Conservation (phyloP, 2,888 invertebrate species). For the Ormyrus labotus region DNA sequence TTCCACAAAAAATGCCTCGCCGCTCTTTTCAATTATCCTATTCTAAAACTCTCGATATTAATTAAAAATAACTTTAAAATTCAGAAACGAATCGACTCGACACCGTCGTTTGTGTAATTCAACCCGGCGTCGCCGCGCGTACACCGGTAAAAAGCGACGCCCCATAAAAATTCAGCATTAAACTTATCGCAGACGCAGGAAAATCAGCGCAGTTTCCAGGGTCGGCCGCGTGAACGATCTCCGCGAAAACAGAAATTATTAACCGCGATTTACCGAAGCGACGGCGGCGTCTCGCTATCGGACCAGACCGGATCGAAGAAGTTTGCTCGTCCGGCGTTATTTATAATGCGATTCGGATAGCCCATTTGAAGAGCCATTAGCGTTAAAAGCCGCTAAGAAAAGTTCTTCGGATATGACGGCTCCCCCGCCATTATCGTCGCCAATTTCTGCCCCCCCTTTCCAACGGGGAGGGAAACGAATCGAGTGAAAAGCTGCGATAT, state of each 20-base stretch:
- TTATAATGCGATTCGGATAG: conserved; percentile 60
- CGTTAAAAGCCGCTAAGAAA: conserved; percentile 57
- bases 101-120: too few relatives aligned
- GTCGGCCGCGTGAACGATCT: not conserved
- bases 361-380: conserved; percentile 60
- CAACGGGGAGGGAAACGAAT: not conserved
- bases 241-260: conserved; percentile 33
- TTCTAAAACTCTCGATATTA: too few relatives aligned
- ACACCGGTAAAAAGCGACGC: too few relatives aligned
- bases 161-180: too few relatives aligned
- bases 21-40: too few relatives aligned
- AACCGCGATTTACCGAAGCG: conserved; percentile 31
- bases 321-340: conserved; percentile 26
- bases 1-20: too few relatives aligned
- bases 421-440: conserved; percentile 40
- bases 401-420: conserved; percentile 38
- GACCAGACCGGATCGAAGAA: too few relatives aligned
- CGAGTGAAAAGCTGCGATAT: conserved; percentile 18
- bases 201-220: too few relatives aligned
- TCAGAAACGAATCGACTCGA: too few relatives aligned
- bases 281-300: not conserved
- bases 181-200: too few relatives aligned
- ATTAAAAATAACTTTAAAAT: too few relatives aligned
- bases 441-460: conserved; percentile 8
- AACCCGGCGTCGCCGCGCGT: too few relatives aligned